Evolutionary conservation across 2,113 vertebrate species (phyloP), one percentile per base, ranked within the genome.

Genomic region (Hippolais icterina): DNA sequence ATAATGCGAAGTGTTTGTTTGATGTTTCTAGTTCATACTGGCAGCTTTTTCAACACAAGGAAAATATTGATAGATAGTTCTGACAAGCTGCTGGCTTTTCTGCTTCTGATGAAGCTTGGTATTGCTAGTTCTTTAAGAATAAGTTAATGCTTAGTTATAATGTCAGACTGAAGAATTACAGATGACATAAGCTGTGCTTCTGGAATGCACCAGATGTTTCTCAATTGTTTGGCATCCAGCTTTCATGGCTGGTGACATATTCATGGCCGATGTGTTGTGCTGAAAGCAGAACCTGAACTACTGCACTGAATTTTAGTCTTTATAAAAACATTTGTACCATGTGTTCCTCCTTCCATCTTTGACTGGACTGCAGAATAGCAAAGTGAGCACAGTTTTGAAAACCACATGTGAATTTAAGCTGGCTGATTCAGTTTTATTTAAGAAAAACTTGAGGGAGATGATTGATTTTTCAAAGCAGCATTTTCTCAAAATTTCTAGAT

Each of bases 161-260:
- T 86, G 79, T 83, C 60, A 93, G 35, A 85, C 50, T 93, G 85
- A 91, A 92, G 93, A 92, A 88, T 86, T 74, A 49, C 44, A 46
- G 72, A 85, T 93, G 76, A 90, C 53, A 75, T 92, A 78, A 97
- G 49, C 33, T 71, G 47, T 86, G 69, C 47, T 87, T 89, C 83
- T 83, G 64, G 83, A 92, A 61, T 1, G 17, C 44, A 41, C 60
- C 80, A 88, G 76, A 83, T 92, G 90, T 96, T 96, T 94, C 86
- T 78, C 76, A 77, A 3, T 81, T 2, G 12, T 77, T 86, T 93
- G 83, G 83, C 68, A 42, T 66, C 68, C 71, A 89, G 39, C 79
- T 92, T 93, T 68, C 56, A 23, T n/a, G 78, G 82, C 64, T 97
- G 60, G 72, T 90, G 75, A 69, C 50, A 27, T 50, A 64, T 61